Conservation (phyloP, 2,888 invertebrate genomes). For the Griposia aprilina region DNA sequence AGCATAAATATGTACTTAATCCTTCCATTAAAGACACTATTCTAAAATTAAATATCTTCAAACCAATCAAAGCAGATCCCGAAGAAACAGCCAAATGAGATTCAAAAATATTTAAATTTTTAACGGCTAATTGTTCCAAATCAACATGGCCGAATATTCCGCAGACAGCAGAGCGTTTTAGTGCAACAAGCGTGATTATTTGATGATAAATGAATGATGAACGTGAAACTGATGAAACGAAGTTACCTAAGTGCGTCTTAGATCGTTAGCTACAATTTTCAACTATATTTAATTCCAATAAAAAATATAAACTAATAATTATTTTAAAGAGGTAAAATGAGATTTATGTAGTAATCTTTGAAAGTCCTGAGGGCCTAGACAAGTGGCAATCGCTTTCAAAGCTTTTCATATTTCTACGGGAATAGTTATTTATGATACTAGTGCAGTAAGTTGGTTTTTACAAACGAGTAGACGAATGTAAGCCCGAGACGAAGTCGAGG, state of each 20-base stretch:
- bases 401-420: not conserved
- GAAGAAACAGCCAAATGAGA: conserved; percentile 62
- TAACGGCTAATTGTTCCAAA: conserved; percentile 29
- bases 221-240: conserved; percentile 10
- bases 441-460: too few relatives aligned
- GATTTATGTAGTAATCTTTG: not conserved
- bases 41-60: not conserved
- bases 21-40: not conserved
- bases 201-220: conserved; percentile 65
- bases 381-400: not conserved
- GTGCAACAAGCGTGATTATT: conserved; percentile 83
- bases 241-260: not conserved
- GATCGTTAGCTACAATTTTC: not conserved
- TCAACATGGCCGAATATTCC: conserved; percentile 47
- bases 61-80: conserved; percentile 25
- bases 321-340: not conserved
- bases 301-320: not conserved
- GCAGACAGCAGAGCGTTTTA: conserved; percentile 75
- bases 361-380: not conserved
- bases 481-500: too few relatives aligned
- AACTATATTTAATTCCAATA: not conserved
- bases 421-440: too few relatives aligned
- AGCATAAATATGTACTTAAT: not conserved
- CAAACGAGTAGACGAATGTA: too few relatives aligned
- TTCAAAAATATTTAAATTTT: conserved; percentile 47